Conservation (phyloP, 2,113 vertebrate species). For the Oncorhynchus kisutch region DNA sequence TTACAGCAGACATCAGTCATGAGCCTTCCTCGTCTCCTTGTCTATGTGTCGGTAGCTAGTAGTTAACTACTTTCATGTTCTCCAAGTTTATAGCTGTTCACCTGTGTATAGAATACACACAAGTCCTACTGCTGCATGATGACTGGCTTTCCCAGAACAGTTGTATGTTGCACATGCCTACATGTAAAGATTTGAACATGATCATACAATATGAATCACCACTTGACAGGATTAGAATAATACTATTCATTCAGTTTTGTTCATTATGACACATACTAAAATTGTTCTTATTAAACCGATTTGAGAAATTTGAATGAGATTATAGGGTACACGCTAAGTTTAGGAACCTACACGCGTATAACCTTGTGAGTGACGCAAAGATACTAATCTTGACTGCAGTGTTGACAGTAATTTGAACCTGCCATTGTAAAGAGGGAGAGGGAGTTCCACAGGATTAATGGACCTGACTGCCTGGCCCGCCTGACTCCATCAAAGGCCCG, state of each 20-base stretch:
- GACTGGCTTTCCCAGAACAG: neutral
- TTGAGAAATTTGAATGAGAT: neutral
- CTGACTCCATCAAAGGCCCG: neutral
- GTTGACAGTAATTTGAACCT: too few relatives aligned
- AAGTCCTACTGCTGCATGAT: neutral
- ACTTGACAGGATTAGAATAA: neutral
- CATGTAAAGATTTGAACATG: neutral
- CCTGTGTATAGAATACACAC: neutral
- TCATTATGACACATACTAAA: neutral
- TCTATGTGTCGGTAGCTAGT: conserved; percentile 20
- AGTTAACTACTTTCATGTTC: conserved; percentile 56
- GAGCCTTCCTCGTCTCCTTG: conserved; percentile 26
- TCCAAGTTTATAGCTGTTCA: neutral
- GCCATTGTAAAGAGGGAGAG: neutral
- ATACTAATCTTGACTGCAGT: neutral
- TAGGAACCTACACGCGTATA: neutral
- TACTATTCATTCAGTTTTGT: neutral
- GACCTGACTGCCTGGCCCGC: neutral
- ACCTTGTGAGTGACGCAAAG: neutral
- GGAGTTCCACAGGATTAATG: neutral
- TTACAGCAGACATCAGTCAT: conserved; percentile 17
- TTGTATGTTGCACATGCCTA: neutral
- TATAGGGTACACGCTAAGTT: neutral
- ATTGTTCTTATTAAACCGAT: neutral
- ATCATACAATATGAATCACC: neutral